Evolutionary conservation across 1,140 invertebrate species (phyloP), one percentile per base, ranked within the genome.

Genomic region (Drosophila micromelanica): DNA sequence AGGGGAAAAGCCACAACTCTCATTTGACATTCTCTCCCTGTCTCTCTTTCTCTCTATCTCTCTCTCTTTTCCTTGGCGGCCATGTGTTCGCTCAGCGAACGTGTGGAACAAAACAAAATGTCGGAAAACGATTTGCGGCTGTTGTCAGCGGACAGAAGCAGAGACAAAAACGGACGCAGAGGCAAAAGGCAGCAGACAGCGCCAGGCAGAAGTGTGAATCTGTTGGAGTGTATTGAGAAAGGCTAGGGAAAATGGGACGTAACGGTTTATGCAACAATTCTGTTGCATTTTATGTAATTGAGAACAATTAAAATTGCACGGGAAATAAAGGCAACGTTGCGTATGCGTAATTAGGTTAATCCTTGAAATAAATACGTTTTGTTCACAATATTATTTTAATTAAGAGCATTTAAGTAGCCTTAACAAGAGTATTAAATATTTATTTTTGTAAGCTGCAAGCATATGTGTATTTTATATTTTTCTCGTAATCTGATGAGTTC

Each of bases 81-180:
- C 56, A 54, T 82, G 78, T 82, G 80, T 78, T 75, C 52, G 61
- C 65, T 64, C 37, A 74, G 70, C 81, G 81, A 86, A 86, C 65
- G 13, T 74, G 48, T 13, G 52, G 81, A 86, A 86, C 81, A 86
- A 86, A 86, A 86, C 81, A 86, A 86, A 86, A 72, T 86, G 67
- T 65, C 13, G 64, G 52, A 80, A 75, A 80, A 86, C 69, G 45
- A 48, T 68, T 64, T 74, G 12, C 12, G 51, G 52, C 46, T 80
- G 61, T 45, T 73, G 30, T 13, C 1, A 30, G 32, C 52, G 32
- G n/a, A 30, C 45, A 15, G 17, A 56, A 23, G 7, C 20, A 40
- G 5, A 27, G 27, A 6, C 27, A 27, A 27, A 27, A 13, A 59
- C 68, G 43, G 17, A 37, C 42, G 23, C 37, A 40, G 12, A 12